Conservation (phyloP, 1,140 invertebrate species). For the Zaprionus africanus region DNA sequence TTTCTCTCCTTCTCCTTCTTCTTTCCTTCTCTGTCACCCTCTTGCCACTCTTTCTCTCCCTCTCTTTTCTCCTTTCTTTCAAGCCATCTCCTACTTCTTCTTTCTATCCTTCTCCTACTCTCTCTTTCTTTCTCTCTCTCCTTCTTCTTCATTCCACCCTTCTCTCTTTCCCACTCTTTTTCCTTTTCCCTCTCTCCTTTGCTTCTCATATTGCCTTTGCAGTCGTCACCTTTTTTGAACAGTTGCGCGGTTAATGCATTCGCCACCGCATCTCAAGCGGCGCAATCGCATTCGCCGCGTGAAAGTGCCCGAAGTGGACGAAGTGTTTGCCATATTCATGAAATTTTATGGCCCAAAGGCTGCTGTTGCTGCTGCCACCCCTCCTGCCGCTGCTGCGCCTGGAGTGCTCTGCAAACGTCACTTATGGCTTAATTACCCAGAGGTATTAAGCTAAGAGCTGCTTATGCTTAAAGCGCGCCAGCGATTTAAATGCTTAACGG, state of each 20-base stretch:
- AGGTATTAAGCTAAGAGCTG: conserved; percentile 48
- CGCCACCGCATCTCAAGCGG: conserved; percentile 7
- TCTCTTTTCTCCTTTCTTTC: no score
- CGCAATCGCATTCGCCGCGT: background rate
- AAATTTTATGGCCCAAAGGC: conserved; percentile 50
- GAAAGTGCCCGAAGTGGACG: background rate
- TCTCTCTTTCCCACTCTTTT: background rate
- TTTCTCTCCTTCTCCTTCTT: no score
- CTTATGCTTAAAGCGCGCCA: conserved; percentile 9
- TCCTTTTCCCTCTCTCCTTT: background rate
- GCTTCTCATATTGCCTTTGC: background rate
- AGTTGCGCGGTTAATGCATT: conserved; percentile 37
- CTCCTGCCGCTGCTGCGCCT: background rate
- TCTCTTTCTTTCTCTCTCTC: no score
- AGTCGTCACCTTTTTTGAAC: conserved; percentile 14
- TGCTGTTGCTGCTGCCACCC: background rate
- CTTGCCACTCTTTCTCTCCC: no score
- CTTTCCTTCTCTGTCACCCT: no score
- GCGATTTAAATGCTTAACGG: background rate
- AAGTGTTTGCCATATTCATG: conserved; percentile 56
- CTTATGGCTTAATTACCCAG: conserved; percentile 57
- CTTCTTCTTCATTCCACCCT: background rate
- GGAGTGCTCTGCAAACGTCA: conserved; percentile 39
- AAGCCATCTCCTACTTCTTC: no score
- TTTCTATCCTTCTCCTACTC: no score